These are phyloP conservation scores for Drosophila kambysellisi DNA, from an alignment of 2,888 invertebrate species.

Conservation along the genomic window DNA sequence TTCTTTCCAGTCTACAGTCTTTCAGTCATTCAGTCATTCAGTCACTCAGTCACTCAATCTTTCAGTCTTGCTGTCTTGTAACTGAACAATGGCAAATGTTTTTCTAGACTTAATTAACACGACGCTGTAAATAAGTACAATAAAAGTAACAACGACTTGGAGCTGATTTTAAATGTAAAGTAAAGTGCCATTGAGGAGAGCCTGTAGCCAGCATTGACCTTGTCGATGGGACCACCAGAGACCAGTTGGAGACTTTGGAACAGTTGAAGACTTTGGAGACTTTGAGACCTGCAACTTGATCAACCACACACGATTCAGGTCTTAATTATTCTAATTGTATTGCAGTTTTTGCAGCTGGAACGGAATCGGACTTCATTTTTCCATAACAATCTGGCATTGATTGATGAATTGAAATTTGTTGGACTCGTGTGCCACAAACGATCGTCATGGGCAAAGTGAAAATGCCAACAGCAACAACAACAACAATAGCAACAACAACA, in stretches of 20 bases:
- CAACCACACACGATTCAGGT: conserved; percentile 15
- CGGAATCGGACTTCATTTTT: conserved; percentile 14
- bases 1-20: conserved; percentile 50
- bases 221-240: conserved; percentile 53
- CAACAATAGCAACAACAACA: conserved; percentile 9
- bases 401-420: conserved; percentile 57
- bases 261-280: not conserved
- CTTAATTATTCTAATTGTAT: conserved; percentile 74
- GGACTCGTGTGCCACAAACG: conserved; percentile 31
- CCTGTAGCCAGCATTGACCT: conserved; percentile 49
- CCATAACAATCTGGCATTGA: conserved; percentile 57
- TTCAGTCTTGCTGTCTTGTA: conserved; percentile 3
- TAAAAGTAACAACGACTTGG: conserved; percentile 28
- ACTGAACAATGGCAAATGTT: conserved; percentile 60
- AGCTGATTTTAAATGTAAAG: conserved; percentile 25
- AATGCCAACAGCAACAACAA: conserved; percentile 20
- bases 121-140: conserved; percentile 56
- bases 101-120: conserved; percentile 67
- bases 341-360: conserved; percentile 32
- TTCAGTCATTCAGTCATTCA: conserved; percentile 10
- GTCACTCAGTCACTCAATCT: conserved; percentile 13
- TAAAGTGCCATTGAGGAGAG: conserved; percentile 25
- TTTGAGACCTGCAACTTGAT: conserved; percentile 1
- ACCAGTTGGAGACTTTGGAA: not conserved
- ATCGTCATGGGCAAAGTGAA: conserved; percentile 31